phyloP scores from a whole-genome alignment of 2,113 vertebrate species.

The Anas platyrhynchos region DNA sequence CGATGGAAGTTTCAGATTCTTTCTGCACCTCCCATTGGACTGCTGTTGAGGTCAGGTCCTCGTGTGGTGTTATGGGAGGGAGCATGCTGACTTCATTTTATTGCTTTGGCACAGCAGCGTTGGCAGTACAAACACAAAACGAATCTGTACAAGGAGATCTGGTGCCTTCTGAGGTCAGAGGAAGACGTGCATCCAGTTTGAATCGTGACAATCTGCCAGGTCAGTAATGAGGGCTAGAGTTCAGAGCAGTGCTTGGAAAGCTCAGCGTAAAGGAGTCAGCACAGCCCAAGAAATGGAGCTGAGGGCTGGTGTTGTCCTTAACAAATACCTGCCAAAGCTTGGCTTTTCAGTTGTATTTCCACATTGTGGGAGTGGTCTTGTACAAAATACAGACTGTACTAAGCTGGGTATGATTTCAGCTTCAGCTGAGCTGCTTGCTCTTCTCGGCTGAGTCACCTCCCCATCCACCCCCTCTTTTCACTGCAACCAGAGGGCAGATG shows the following conservation, averaged over 20 bases:
- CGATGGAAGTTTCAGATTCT: background rate
- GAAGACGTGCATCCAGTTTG: background rate
- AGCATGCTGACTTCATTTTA: rapidly evolving
- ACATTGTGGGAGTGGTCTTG: background rate
- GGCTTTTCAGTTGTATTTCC: background rate
- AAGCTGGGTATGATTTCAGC: background rate
- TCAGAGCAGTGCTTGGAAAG: background rate
- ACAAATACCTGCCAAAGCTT: background rate
- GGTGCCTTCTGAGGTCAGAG: background rate
- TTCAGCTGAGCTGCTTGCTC: background rate
- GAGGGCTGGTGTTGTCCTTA: background rate
- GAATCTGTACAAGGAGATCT: background rate
- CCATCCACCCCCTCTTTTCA: background rate
- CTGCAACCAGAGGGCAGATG: background rate
- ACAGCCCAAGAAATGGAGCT: background rate
- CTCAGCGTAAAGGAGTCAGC: rapidly evolving
- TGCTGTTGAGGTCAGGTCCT: background rate
- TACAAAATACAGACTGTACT: background rate
- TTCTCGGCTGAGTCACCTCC: slow-evolving; percentile 29
- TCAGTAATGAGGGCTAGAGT: background rate
- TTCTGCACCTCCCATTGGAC: background rate
- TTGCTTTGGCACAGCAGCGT: background rate
- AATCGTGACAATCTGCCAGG: background rate
- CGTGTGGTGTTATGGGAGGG: rapidly evolving
- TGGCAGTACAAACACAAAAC: background rate